Percentiles rank a stretch among this genome's conserved stretches.
phyloP scores from a whole-genome alignment of 2,888 invertebrate species.

The Ommatoiulus sabulosus region DNA sequence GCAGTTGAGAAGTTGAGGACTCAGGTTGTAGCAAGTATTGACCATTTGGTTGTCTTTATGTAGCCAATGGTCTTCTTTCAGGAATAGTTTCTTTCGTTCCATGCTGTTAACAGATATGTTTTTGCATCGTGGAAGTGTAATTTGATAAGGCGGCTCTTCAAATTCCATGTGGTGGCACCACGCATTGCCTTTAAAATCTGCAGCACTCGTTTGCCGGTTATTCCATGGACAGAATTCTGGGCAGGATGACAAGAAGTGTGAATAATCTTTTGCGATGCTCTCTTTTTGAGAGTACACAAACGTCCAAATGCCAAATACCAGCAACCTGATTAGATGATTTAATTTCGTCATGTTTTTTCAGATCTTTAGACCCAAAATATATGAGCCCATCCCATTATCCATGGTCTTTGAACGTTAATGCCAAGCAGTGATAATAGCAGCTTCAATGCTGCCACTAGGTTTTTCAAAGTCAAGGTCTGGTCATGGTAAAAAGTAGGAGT shows the following conservation, averaged over 20 bases:
- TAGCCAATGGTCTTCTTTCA: neutral
- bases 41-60: neutral
- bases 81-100: neutral
- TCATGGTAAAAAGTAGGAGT: neutral
- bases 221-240: neutral
- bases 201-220: neutral
- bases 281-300: neutral
- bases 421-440: neutral
- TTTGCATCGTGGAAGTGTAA: neutral
- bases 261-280: neutral
- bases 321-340: too few species aligned
- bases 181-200: neutral
- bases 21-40: constrained; percentile 48
- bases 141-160: neutral
- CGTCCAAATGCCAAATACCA: too few species aligned
- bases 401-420: neutral
- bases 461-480: neutral
- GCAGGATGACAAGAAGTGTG: neutral
- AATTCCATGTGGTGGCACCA: neutral
- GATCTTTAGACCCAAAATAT: neutral
- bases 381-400: neutral
- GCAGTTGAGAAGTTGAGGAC: constrained; percentile 56
- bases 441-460: neutral
- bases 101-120: neutral
- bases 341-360: neutral